phyloP scores from a whole-genome alignment of 2,888 invertebrate genomes.

The Leucophenga montana region DNA sequence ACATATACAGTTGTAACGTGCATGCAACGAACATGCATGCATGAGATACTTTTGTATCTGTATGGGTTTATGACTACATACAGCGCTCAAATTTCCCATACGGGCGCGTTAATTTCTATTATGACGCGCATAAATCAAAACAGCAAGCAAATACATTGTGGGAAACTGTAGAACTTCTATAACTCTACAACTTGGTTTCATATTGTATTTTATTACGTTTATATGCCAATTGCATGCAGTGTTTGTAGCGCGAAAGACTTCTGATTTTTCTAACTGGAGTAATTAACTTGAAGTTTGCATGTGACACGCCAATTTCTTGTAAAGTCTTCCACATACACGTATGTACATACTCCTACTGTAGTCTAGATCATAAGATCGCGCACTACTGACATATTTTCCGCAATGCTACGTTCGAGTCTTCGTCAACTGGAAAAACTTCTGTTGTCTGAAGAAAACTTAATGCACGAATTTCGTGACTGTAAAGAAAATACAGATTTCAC shows the following conservation, averaged over 20 bases:
- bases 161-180: neutral
- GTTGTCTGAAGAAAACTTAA: neutral
- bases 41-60: slow-evolving; percentile 9
- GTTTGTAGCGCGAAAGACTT: slow-evolving; percentile 37
- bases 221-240: slow-evolving; percentile 17
- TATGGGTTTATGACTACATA: slow-evolving; percentile 14
- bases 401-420: neutral
- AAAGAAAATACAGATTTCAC: slow-evolving; percentile 32
- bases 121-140: slow-evolving; percentile 25
- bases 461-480: slow-evolving; percentile 27
- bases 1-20: slow-evolving; percentile 21
- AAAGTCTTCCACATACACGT: slow-evolving; percentile 33
- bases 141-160: slow-evolving; percentile 2
- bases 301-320: slow-evolving; percentile 48
- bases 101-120: slow-evolving; percentile 13
- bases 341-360: no score
- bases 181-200: slow-evolving; percentile 31
- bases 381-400: slow-evolving; percentile 52
- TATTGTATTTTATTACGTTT: slow-evolving; percentile 29
- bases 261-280: slow-evolving; percentile 4
- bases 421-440: neutral
- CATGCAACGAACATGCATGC: slow-evolving; percentile 17
- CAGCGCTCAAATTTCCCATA: slow-evolving; percentile 13
- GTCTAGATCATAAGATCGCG: neutral
- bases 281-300: slow-evolving; percentile 45